A percentile compares a stretch with the other conserved stretches of the same genome.
Evolutionary conservation across 2,113 vertebrate species (phyloP).

Genomic region (Macheiramphus alcinus): DNA sequence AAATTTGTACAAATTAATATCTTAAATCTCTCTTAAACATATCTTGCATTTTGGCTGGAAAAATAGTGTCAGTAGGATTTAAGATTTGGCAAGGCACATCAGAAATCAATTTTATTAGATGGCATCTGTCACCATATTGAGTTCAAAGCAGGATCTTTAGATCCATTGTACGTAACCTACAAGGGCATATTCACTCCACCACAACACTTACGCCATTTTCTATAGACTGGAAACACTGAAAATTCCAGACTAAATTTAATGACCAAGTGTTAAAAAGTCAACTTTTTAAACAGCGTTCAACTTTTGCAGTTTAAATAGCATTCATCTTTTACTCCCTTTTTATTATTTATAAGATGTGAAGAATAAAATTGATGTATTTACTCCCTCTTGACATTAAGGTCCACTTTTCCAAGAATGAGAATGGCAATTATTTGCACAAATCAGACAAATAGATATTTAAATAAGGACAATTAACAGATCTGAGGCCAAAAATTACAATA

Average conservation of each 20-base stretch:
- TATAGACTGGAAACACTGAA: neutral
- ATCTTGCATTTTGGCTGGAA: neutral
- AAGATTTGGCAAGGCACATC: neutral
- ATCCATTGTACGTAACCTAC: neutral
- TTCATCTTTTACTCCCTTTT: neutral
- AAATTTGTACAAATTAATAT: neutral
- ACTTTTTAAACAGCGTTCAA: neutral
- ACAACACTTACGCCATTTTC: neutral
- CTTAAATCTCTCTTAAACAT: neutral
- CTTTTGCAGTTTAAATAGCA: neutral
- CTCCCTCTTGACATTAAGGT: neutral
- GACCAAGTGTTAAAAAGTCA: neutral
- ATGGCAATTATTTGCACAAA: neutral
- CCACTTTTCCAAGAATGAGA: neutral
- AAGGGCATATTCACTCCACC: neutral
- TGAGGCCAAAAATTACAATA: neutral
- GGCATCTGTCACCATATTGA: neutral
- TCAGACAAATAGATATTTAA: neutral
- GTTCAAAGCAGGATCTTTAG: neutral
- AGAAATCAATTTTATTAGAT: neutral
- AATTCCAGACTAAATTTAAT: neutral
- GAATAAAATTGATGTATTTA: neutral
- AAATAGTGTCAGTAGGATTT: neutral
- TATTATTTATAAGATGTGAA: neutral
- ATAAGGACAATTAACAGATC: neutral